Evolutionary conservation across 92 coral and sea anemone genomes (phyloP).

Genomic region (Actinostola sp.): DNA sequence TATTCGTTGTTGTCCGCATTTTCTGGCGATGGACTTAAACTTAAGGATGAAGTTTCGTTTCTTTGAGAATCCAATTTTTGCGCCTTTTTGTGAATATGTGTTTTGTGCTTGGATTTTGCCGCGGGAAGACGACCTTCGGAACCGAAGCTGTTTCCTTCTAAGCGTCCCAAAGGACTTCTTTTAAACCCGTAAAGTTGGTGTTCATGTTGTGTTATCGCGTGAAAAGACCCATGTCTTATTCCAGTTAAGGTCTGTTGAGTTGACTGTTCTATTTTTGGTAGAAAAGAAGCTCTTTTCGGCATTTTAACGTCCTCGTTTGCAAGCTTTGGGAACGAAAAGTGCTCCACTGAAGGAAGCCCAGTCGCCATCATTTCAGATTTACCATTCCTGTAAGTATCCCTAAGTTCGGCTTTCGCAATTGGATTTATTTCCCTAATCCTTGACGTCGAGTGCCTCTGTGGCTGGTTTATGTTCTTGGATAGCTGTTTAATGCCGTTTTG

Average conservation of each 20-base stretch:
- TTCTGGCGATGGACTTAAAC: constrained; percentile 8
- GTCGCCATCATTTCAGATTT: constrained; percentile 41
- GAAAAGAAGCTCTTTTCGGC: constrained; percentile 62
- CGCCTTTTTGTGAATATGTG: constrained; percentile 30
- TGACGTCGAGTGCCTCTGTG: constrained; percentile 42
- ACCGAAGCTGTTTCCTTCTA: constrained; percentile 28
- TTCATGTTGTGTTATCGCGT: constrained; percentile 36
- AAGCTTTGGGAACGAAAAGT: constrained; percentile 29
- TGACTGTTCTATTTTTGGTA: constrained; percentile 79
- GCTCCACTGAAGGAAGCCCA: constrained; percentile 54
- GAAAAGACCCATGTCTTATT: constrained; percentile 53
- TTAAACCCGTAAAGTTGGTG: constrained; percentile 33
- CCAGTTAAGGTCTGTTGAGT: constrained; percentile 50
- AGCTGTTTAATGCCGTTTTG: constrained; percentile 45
- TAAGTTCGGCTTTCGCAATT: constrained; percentile 47
- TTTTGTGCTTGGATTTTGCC: constrained; percentile 36
- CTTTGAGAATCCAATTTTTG: constrained; percentile 6
- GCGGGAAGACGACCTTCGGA: constrained; percentile 63
- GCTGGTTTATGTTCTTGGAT: constrained; percentile 30
- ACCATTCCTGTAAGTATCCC: constrained; percentile 60
- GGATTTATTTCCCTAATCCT: constrained; percentile 45
- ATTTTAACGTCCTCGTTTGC: constrained; percentile 58
- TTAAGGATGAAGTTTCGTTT: constrained; percentile 8
- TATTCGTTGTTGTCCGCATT: background rate
- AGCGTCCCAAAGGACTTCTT: constrained; percentile 63